A percentile compares a stretch with the other conserved stretches of the same genome.
phyloP scores from a whole-genome alignment of 1,140 invertebrate genomes.

The Bombus balteatus region DNA sequence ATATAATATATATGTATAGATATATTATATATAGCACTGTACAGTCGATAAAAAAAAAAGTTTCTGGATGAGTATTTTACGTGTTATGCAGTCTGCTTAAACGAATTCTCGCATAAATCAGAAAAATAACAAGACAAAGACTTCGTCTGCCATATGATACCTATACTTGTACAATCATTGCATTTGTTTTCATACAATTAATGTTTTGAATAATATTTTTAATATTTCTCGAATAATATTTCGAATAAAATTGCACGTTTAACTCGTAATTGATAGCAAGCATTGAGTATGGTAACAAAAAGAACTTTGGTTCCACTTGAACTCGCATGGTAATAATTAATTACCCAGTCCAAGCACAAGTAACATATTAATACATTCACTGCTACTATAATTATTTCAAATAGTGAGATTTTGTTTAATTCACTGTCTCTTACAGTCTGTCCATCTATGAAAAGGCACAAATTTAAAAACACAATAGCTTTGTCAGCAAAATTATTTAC shows the following conservation, averaged over 20 bases:
- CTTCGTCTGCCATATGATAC: not conserved
- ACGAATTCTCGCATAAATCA: not conserved
- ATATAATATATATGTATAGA: conserved; percentile 37
- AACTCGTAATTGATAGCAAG: not conserved
- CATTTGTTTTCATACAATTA: not conserved
- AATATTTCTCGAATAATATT: too few relatives aligned
- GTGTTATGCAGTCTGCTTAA: not conserved
- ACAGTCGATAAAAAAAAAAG: conserved; percentile 33
- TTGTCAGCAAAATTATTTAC: not conserved
- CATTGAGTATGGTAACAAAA: not conserved
- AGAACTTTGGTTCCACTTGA: not conserved
- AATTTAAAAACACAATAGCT: not conserved
- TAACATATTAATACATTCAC: not conserved
- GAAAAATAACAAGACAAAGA: not conserved
- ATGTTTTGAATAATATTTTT: too few relatives aligned
- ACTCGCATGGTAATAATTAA: not conserved
- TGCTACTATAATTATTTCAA: not conserved
- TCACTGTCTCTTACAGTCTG: not conserved
- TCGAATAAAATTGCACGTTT: not conserved
- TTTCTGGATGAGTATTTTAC: conserved; percentile 38
- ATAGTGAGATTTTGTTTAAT: not conserved
- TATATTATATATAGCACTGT: conserved; percentile 43
- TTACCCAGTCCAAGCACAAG: not conserved
- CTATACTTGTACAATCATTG: not conserved
- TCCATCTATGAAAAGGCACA: not conserved